Conservation (phyloP, 2,113 vertebrate genomes). For the Tympanuchus pallidicinctus region DNA sequence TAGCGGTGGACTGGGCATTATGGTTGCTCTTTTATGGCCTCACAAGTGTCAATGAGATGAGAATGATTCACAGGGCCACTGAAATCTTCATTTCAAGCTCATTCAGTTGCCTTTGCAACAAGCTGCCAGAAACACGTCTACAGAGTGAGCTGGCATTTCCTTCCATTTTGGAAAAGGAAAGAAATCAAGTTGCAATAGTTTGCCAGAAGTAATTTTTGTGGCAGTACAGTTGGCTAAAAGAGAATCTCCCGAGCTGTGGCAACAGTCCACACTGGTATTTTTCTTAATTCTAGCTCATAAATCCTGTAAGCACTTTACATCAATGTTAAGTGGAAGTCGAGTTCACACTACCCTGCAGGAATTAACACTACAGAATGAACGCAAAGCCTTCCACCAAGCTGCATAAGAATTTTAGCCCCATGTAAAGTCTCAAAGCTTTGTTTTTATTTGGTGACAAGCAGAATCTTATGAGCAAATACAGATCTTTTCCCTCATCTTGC, state of each 20-base stretch:
- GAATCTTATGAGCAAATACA: background rate
- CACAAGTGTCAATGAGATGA: background rate
- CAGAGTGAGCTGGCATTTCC: background rate
- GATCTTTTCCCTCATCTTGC: background rate
- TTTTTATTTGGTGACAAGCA: background rate
- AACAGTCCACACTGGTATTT: background rate
- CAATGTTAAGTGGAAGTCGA: slow-evolving; percentile 15
- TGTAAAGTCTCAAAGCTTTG: background rate
- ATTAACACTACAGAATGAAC: background rate
- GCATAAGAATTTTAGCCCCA: background rate
- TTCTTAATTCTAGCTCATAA: slow-evolving; percentile 20
- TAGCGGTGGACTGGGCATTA: background rate
- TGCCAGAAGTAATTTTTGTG: background rate
- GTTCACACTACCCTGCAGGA: background rate
- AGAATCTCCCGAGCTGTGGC: background rate
- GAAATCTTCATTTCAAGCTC: background rate
- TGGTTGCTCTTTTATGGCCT: background rate
- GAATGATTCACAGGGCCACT: background rate
- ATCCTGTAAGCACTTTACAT: slow-evolving; percentile 4
- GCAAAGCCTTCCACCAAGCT: background rate
- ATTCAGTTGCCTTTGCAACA: background rate
- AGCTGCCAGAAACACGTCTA: background rate
- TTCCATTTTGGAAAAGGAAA: background rate
- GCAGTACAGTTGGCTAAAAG: background rate
- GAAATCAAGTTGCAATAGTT: background rate